These are phyloP conservation scores for Diglossa cyanea DNA, from an alignment of 2,797 vertebrate genomes.

Conservation along the genomic window DNA sequence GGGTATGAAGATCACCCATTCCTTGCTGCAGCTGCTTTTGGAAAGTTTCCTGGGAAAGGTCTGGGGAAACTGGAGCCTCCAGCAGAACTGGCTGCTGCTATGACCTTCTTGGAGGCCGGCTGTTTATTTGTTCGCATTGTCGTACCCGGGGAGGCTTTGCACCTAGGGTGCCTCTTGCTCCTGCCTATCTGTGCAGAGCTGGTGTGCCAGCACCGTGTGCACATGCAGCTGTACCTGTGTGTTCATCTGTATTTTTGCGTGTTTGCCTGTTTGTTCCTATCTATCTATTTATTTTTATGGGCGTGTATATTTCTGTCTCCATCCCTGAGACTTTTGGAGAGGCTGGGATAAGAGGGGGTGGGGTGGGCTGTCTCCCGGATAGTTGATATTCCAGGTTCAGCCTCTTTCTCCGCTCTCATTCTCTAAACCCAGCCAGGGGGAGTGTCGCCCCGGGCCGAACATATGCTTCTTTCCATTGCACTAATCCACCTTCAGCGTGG, in stretches of 20 bases:
- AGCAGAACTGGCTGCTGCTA: not conserved
- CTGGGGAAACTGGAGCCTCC: not conserved
- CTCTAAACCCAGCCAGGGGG: constrained; percentile 97
- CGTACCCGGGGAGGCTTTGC: not conserved
- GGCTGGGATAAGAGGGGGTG: constrained; percentile 18
- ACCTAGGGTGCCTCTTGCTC: not conserved
- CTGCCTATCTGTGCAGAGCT: not conserved
- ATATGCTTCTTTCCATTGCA: constrained; percentile 99
- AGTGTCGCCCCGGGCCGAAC: constrained; percentile 98
- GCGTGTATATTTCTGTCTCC: not conserved
- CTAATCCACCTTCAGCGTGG: constrained; percentile 99
- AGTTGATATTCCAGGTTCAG: constrained; percentile 90
- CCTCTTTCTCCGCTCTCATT: constrained; percentile 85
- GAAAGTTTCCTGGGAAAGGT: not conserved
- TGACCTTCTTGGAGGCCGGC: not conserved
- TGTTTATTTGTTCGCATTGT: not conserved
- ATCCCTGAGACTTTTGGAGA: constrained; percentile 44
- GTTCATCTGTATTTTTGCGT: not conserved
- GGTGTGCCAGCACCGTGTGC: fast-evolving
- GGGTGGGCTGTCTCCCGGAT: constrained; percentile 73
- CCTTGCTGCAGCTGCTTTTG: not conserved
- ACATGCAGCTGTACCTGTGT: fast-evolving
- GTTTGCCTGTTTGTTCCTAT: not conserved
- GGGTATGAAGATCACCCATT: not conserved
- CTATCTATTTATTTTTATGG: not conserved